Evolutionary conservation across 2,797 vertebrate genomes (phyloP).

Genomic region (Calcarius lapponicus): DNA sequence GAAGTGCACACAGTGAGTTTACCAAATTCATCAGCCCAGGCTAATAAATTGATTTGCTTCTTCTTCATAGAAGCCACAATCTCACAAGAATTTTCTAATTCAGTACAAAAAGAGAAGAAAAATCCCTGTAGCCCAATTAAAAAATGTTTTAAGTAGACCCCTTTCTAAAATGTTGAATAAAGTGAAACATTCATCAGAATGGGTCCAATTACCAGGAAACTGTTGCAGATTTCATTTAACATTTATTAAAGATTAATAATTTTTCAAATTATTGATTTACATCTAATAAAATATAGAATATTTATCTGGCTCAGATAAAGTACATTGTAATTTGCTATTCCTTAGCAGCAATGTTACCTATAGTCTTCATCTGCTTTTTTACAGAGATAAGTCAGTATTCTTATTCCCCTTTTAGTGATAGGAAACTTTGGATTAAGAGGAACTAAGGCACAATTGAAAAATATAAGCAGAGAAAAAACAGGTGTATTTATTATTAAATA

Average conservation of each 20-base stretch:
- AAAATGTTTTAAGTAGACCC: neutral
- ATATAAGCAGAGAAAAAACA: neutral
- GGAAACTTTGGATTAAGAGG: neutral
- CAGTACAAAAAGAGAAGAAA: neutral
- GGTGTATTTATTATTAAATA: neutral
- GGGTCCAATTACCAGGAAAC: neutral
- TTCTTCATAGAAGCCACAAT: neutral
- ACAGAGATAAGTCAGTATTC: neutral
- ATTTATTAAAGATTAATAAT: neutral
- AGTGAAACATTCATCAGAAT: neutral
- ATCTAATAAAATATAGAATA: neutral
- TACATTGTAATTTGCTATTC: neutral
- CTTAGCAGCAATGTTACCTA: neutral
- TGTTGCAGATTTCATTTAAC: neutral
- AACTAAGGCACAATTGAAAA: neutral
- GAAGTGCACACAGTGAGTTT: conserved; percentile 36
- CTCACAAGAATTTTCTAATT: neutral
- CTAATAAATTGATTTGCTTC: neutral
- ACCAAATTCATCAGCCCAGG: neutral
- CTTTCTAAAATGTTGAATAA: neutral
- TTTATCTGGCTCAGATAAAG: neutral
- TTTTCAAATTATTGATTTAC: neutral
- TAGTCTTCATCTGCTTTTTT: neutral
- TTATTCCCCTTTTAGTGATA: neutral
- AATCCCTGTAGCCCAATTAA: neutral